Base-by-base conservation (phyloP, 2,888 invertebrate genomes). In the Cerceris ruficornis region DNA sequence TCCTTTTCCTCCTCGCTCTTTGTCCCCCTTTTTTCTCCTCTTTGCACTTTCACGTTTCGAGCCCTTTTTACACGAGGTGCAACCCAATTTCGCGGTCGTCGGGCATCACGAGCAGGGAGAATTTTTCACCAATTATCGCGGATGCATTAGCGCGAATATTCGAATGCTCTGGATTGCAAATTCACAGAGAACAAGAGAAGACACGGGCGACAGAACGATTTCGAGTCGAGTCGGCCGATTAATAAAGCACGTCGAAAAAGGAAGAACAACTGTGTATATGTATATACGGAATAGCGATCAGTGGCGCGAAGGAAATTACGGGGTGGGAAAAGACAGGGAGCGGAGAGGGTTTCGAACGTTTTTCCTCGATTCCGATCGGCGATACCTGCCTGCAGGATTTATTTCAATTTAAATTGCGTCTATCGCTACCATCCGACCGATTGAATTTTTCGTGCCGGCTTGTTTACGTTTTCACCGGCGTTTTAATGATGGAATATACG, bases 1-100 rank as follows among this genome's bases (percentile, higher is more conserved):
- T 39, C 28, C 17, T 59, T 41, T 42, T 66, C 17, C 14, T 6
- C 43, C 73, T 43, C 54, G 13, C 46, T 59, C 49, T 15, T 52
- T 59, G 46, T 2, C 15, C 2, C 9, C 13, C 11, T 0, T 1
- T 49, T 39, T 9, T 17, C 17, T 13, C 59, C 6, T 41, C 6
- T 52, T 54, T 9, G 54, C 42, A 6, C 46, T 9, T 9, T 42
- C 28, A 8, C n/a, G 6, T n/a, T 15, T 43, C 15, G 28, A 7
- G n/a, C 6, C 7, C 54, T 69, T 58, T 72, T 69, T 59, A 6
- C 28, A 13, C 14, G 52, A 42, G 17, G 39, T 8, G 42, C 49
- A 67, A 74, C 46, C 64, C 69, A 74, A 79, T 80, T 79, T 74
- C 70, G 46, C 59, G 80, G 61, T 61, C 69, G 55, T 69, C 69